Evolutionary conservation across 2,113 vertebrate species (phyloP), one percentile per base, ranked within the genome.

Genomic region (Helogale parvula): DNA sequence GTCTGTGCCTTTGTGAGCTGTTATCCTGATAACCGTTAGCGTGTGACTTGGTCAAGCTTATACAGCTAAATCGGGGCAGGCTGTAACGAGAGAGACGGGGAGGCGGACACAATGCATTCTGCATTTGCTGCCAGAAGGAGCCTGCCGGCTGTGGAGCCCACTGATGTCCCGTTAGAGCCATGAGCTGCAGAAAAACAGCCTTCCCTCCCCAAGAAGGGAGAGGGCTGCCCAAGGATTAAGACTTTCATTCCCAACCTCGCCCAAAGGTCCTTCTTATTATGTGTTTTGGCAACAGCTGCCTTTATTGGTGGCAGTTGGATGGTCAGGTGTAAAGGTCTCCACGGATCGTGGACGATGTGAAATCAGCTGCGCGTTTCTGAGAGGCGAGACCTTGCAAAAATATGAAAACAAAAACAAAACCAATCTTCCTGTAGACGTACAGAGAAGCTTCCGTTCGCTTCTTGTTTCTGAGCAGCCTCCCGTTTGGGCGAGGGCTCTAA

Each of bases 321-420:
- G 31, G 8, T 19, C 19, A 31, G 38, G 52, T 50, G 54, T 21
- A 33, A 63, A 82, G 10, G 9, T 38, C 33, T 88, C 38, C 52
- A 27, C 0, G 45, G 66, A 60, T 6, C 38, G 6, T 0, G n/a
- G 14, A n/a, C 9, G 19, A 6, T 0, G 2, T 79, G 60, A 23
- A 60, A 29, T 69, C 16, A 60, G 29, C 29, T 0, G 23, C 29
- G 47, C 13, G 3, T 60, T 80, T 71, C 84, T 60, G 47, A 88
- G 50, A 35, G 63, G 31, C 50, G 71, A 80, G 74, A 35, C 63
- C 72, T 47, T 9, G 72, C 16, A 35, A 45, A 69, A 35, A 14
- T 33, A 60, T 60, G 29, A 21, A 63, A 65, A 74, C 50, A 47
- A 21, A 47, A 84, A 65, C 35, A 38, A 45, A 60, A 27, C n/a